Base-by-base conservation (phyloP, 1,140 invertebrate genomes). In the Steinernema khuongi region DNA sequence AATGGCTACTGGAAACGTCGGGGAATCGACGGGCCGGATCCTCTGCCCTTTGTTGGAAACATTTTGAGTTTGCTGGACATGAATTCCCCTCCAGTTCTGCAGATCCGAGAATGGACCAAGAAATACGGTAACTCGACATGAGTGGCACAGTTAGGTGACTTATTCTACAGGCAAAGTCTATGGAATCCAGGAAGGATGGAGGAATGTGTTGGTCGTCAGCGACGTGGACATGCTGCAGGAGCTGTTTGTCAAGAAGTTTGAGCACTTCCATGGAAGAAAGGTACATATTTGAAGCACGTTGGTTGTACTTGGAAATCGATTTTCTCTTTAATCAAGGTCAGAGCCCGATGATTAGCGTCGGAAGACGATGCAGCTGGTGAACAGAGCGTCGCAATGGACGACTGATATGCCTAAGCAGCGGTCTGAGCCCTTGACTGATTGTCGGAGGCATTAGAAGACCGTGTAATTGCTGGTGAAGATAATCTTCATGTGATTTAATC, bases 211-310 rank as follows among this genome's bases (percentile, higher is more conserved):
- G 14, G 86, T 86, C 0, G 84, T 85, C 1, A 81, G 84, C 14
- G 81, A 86, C 74, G 73, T 79, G 1, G 83, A 85, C 22, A 30
- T 86, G n/a, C 70, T 86, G 11, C 76, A 84, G 31, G 82, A 87
- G 75, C 85, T 87, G 14, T 85, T 86, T 71, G 79, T 86, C 7
- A 87, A 86, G 74, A 83, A 87, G 72, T 87, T 86, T 76, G 82
- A 83, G 66, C 80, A 82, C 75, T 87, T 87, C 75, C 83, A 86
- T 72, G 82, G 81, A 32, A 74, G 86, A 81, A 86, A 85, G 80
- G 86, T 86, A 77, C 74, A 72, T 26, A 19, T 41, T 26, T 4
- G 29, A 69, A 60, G 7, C 19, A n/a, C 11, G 14, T 7, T 22
- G 4, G 7, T 11, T n/a, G n/a, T n/a, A n/a, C n/a, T n/a, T n/a